phyloP scores from a whole-genome alignment of 1,140 invertebrate species.

The Drosophila insularis region DNA sequence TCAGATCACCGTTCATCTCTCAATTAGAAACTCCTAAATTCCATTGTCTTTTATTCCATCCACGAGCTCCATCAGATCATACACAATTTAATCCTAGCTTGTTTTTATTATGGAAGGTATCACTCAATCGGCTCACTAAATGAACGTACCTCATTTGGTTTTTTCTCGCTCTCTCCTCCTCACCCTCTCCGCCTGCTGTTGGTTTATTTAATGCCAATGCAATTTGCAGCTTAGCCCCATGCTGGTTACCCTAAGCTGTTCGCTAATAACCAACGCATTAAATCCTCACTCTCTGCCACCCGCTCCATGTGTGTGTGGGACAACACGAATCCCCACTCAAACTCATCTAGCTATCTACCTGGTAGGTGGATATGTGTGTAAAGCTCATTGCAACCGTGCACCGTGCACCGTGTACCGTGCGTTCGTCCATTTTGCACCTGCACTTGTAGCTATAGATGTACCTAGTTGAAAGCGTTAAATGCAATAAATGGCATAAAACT shows the following conservation, averaged over 20 bases:
- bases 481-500: slow-evolving; percentile 72
- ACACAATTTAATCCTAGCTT: too few species aligned
- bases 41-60: too few species aligned
- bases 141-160: neutral
- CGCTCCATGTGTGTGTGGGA: slow-evolving; percentile 12
- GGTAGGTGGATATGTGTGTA: neutral
- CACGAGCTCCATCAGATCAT: too few species aligned
- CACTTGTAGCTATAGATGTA: slow-evolving; percentile 5
- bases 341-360: neutral
- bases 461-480: slow-evolving; percentile 47
- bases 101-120: neutral
- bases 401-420: too few species aligned
- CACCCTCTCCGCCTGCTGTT: too few species aligned
- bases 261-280: slow-evolving; percentile 56
- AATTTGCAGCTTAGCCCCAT: slow-evolving; percentile 42
- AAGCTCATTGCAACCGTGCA: slow-evolving; percentile 4
- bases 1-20: too few species aligned
- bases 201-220: slow-evolving; percentile 35
- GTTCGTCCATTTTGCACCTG: slow-evolving; percentile 4
- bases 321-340: slow-evolving; percentile 47
- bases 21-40: too few species aligned
- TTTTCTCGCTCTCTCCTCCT: neutral
- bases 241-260: slow-evolving; percentile 36
- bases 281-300: slow-evolving; percentile 3
- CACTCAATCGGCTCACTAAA: neutral